Conservation (phyloP, 2,797 vertebrate genomes). For the Pelodytes ibericus region DNA sequence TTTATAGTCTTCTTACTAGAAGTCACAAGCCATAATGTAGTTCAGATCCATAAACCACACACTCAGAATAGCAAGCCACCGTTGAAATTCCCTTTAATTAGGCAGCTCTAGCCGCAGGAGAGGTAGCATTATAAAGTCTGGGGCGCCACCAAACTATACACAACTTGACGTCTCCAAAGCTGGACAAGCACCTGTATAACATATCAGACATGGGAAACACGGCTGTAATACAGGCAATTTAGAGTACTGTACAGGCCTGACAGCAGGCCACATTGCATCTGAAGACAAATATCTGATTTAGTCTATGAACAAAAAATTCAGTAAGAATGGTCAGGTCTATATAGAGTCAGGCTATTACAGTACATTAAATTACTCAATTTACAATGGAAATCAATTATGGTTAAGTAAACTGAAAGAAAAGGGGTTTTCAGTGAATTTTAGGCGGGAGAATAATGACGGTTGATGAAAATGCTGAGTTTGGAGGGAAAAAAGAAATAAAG, state of each 20-base stretch:
- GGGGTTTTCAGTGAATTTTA: neutral
- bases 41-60: constrained; percentile 13
- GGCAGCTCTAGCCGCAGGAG: constrained; percentile 7
- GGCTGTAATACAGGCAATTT: too few relatives aligned
- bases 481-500: neutral
- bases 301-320: too few relatives aligned
- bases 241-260: too few relatives aligned
- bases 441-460: neutral
- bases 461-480: neutral
- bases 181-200: neutral
- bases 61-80: constrained; percentile 16
- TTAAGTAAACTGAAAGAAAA: too few relatives aligned
- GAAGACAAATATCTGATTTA: too few relatives aligned
- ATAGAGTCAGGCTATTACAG: too few relatives aligned
- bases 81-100: constrained; percentile 33
- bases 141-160: constrained; percentile 13
- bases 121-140: neutral
- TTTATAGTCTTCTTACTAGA: constrained; percentile 10
- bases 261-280: too few relatives aligned
- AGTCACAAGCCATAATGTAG: constrained; percentile 18
- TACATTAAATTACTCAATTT: too few relatives aligned
- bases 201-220: neutral
- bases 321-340: too few relatives aligned
- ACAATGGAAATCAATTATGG: too few relatives aligned
- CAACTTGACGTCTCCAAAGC: constrained; percentile 6